A percentile compares a stretch with the other conserved stretches of the same genome.
Conservation (phyloP, 1,140 invertebrate genomes). For the Homarus americanus region DNA sequence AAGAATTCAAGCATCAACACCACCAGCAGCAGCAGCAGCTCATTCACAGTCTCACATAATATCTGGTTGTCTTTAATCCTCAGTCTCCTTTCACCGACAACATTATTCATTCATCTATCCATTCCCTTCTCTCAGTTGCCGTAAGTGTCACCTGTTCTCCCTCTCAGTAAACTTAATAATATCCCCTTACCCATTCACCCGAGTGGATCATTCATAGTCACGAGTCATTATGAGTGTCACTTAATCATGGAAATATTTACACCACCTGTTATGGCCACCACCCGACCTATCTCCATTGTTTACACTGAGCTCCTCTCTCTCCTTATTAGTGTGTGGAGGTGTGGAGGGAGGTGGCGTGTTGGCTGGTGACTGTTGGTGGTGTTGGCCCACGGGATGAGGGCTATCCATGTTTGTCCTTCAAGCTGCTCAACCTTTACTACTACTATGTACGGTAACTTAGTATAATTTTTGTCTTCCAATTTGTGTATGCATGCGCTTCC, state of each 20-base stretch:
- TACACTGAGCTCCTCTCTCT: neutral
- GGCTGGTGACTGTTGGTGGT: neutral
- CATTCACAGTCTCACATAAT: neutral
- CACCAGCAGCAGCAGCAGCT: too few species aligned
- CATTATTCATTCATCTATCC: neutral
- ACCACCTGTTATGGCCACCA: slow-evolving; percentile 15
- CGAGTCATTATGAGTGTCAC: neutral
- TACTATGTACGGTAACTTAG: too few species aligned
- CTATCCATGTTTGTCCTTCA: neutral
- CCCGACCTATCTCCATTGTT: neutral
- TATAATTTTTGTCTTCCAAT: neutral
- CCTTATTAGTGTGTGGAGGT: neutral
- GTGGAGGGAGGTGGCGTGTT: neutral
- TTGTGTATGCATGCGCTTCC: neutral
- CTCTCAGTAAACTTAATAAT: neutral
- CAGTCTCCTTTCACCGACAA: neutral
- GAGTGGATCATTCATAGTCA: neutral
- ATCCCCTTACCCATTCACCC: neutral
- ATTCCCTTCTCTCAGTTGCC: neutral
- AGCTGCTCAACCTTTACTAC: neutral
- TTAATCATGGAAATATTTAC: slow-evolving; percentile 9
- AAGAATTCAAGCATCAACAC: too few species aligned
- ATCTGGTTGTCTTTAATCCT: neutral
- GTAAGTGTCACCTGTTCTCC: neutral
- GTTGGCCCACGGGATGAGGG: neutral